Evolutionary conservation across 2,113 vertebrate genomes (phyloP).

Genomic region (Stigmatopora argus): DNA sequence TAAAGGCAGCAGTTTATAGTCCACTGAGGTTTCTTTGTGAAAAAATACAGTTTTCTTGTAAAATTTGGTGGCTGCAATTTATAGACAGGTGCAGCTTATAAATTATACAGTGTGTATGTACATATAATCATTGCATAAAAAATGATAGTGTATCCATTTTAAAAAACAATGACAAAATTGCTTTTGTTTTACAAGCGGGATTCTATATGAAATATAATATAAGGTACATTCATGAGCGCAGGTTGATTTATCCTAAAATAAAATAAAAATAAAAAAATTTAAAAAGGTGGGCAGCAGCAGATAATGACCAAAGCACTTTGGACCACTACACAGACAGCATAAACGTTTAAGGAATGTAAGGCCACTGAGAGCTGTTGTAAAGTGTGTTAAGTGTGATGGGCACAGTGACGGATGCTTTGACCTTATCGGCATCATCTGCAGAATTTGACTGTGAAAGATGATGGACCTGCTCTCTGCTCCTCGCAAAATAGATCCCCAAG

Average conservation of each 20-base stretch:
- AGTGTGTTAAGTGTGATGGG: slow-evolving; percentile 59
- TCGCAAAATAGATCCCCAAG: slow-evolving; percentile 53
- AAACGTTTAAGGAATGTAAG: slow-evolving; percentile 26
- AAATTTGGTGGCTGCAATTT: no score
- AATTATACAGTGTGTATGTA: no score
- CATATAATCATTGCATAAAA: no score
- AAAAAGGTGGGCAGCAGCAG: slow-evolving; percentile 3
- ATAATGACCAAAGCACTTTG: slow-evolving; percentile 22
- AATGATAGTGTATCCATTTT: no score
- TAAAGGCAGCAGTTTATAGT: no score
- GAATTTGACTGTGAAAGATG: slow-evolving; percentile 40
- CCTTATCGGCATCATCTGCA: slow-evolving; percentile 50
- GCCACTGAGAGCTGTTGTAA: slow-evolving; percentile 45
- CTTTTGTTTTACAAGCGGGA: not conserved
- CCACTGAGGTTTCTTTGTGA: no score
- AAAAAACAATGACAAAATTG: not conserved
- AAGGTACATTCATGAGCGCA: slow-evolving; percentile 22
- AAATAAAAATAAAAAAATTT: not conserved
- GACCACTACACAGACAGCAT: slow-evolving; percentile 14
- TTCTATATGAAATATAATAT: not conserved
- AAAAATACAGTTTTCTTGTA: no score
- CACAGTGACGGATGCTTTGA: slow-evolving; percentile 54
- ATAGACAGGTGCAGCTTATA: no score
- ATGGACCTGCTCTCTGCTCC: slow-evolving; percentile 29
- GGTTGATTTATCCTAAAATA: slow-evolving; percentile 20